Conservation (phyloP, 2,888 invertebrate species). For the Oegoconia quadripuncta region DNA sequence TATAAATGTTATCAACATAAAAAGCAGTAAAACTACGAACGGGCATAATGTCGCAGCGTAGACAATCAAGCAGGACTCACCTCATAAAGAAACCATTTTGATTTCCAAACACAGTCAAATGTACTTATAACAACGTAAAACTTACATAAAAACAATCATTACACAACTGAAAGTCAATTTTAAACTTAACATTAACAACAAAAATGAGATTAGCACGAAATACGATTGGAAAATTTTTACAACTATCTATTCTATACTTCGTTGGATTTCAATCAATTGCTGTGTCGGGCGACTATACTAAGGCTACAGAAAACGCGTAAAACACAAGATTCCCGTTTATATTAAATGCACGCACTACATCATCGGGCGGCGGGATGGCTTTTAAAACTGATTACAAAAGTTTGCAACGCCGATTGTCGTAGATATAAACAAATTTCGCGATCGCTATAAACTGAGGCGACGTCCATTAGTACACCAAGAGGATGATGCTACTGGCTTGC, state of each 20-base stretch:
- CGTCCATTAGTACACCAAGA: slow-evolving; percentile 72
- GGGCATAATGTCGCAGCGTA: slow-evolving; percentile 3
- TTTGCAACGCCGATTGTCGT: slow-evolving; percentile 69
- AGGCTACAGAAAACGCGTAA: slow-evolving; percentile 46
- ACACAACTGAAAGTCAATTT: slow-evolving; percentile 34
- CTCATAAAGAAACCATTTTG: slow-evolving; percentile 29
- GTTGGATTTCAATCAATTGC: slow-evolving; percentile 41
- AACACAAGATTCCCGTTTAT: slow-evolving; percentile 50
- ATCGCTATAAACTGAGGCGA: slow-evolving; percentile 58
- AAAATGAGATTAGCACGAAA: slow-evolving; percentile 36
- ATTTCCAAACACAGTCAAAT: slow-evolving; percentile 15
- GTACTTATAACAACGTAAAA: slow-evolving; percentile 33
- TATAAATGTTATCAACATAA: slow-evolving; percentile 8
- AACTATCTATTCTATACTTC: slow-evolving; percentile 29
- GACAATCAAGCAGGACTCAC: slow-evolving; percentile 18
- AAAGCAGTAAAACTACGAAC: slow-evolving; percentile 8
- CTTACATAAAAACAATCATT: slow-evolving; percentile 44
- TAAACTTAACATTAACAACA: slow-evolving; percentile 41
- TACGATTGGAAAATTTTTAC: slow-evolving; percentile 32
- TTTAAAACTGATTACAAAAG: slow-evolving; percentile 73
- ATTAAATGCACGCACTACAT: slow-evolving; percentile 65
- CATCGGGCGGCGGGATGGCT: slow-evolving; percentile 47
- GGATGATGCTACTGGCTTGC: slow-evolving; percentile 72
- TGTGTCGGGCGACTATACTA: slow-evolving; percentile 36
- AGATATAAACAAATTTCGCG: slow-evolving; percentile 75